Conservation (phyloP, 2,113 vertebrate genomes). For the Brachirus orientalis region DNA sequence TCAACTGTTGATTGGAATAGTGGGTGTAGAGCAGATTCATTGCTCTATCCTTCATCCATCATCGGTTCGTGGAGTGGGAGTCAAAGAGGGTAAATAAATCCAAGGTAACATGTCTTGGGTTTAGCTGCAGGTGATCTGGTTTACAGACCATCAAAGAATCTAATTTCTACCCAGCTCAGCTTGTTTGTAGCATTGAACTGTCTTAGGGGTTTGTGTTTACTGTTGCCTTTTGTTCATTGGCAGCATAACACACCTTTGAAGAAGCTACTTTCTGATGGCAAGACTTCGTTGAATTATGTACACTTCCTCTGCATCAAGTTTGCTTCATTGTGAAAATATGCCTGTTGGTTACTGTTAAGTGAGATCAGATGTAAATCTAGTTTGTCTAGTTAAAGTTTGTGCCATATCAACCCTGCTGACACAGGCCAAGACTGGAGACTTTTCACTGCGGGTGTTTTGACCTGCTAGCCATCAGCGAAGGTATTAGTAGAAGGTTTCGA, state of each 20-base stretch:
- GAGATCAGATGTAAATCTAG: constrained; percentile 5
- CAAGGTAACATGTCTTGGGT: constrained; percentile 48
- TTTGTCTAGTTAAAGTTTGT: background rate
- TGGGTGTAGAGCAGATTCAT: constrained; percentile 27
- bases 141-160: constrained; percentile 27
- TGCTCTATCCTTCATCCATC: constrained; percentile 36
- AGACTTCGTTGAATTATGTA: constrained; percentile 32
- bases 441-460: constrained; percentile 8
- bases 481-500: constrained; percentile 15
- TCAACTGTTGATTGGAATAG: constrained; percentile 33
- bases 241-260: constrained; percentile 27
- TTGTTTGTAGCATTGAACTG: too few relatives aligned
- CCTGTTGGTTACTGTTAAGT: background rate
- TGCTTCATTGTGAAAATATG: constrained; percentile 11
- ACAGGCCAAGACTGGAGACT: background rate
- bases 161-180: too few relatives aligned
- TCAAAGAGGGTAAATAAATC: constrained; percentile 30
- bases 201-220: constrained; percentile 39
- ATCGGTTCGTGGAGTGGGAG: constrained; percentile 11
- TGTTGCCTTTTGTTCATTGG: constrained; percentile 36
- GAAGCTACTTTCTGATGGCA: constrained; percentile 20
- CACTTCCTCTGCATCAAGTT: constrained; percentile 17
- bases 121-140: constrained; percentile 9
- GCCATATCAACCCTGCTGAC: background rate
- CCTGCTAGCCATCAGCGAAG: constrained; percentile 2